Base-by-base conservation (phyloP, 2,888 invertebrate genomes). In the Tenthredo livida region DNA sequence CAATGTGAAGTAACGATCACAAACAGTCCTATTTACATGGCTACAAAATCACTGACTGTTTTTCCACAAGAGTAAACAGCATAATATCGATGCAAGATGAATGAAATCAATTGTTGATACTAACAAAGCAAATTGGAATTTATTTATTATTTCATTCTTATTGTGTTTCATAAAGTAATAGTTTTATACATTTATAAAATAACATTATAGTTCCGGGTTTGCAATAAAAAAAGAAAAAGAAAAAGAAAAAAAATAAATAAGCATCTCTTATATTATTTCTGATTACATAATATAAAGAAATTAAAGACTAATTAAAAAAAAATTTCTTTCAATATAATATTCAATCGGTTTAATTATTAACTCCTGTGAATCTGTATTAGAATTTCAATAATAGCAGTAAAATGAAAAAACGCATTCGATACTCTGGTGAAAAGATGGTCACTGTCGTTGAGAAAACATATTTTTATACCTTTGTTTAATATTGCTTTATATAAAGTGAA, bases 381-480 rank as follows among this genome's bases (percentile, higher is more conserved):
- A 33, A 33, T 67, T 33, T 67, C 10, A 33, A 67, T 33, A 5
- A 29, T 29, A 29, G 33, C 33, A 29, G 21, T 37, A 73, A 37
- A 33, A 33, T 33, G n/a, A 5, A 40, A 40, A 6, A 72, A 61
- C 10, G 43, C 33, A 50, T 61, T 67, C 84, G 70, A 86, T 84
- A 87, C 85, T 58, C 78, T 85, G 83, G 84, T 84, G 87, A 77
- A 86, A 87, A 82, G 72, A 88, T 86, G 86, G 87, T 86, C 87
- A 87, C 86, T 88, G 88, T 86, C 88, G 87, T 87, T 87, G 85
- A 87, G 87, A 88, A 84, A 87, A 88, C 89, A 89, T 91, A 91
- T 91, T 91, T 91, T 91, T 91, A 90, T 91, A 91, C 90, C 90
- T 91, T 91, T 89, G 86, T 89, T 90, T 90, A 89, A 88, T 87